phyloP scores from a whole-genome alignment of 2,113 vertebrate species.

The Myocastor coypus region DNA sequence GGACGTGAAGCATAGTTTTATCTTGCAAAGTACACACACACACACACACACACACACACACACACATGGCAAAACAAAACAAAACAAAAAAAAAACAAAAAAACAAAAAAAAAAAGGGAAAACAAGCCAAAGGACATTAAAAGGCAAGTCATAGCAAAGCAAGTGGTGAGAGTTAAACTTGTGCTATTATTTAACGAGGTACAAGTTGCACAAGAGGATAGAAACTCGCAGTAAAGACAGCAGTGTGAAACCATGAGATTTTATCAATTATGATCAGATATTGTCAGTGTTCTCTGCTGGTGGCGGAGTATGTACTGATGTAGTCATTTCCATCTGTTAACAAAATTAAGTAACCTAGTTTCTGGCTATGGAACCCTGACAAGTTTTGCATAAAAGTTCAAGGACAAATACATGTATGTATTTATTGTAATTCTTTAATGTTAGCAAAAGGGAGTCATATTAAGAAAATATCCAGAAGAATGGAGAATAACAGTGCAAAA shows the following conservation, averaged over 20 bases:
- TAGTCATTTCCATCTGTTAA: background rate
- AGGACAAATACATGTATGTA: background rate
- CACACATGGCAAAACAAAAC: background rate
- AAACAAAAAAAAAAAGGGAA: background rate
- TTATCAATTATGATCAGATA: background rate
- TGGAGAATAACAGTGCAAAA: background rate
- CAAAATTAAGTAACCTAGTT: conserved; percentile 18
- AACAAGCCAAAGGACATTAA: background rate
- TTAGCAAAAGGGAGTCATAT: background rate
- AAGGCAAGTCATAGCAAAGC: background rate
- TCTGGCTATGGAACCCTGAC: background rate
- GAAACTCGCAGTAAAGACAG: background rate
- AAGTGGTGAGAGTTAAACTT: background rate
- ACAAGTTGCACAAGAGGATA: background rate
- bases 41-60: background rate
- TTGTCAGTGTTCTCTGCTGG: background rate
- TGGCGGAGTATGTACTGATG: background rate
- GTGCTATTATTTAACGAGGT: background rate
- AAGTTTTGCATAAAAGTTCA: background rate
- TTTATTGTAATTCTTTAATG: background rate
- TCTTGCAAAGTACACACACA: background rate
- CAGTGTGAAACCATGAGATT: background rate
- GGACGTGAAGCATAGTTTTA: background rate
- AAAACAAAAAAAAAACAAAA: too few relatives aligned
- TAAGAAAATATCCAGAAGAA: background rate